Evolutionary conservation across 2,113 vertebrate genomes (phyloP).

Genomic region (Protomyctophum bolini): DNA sequence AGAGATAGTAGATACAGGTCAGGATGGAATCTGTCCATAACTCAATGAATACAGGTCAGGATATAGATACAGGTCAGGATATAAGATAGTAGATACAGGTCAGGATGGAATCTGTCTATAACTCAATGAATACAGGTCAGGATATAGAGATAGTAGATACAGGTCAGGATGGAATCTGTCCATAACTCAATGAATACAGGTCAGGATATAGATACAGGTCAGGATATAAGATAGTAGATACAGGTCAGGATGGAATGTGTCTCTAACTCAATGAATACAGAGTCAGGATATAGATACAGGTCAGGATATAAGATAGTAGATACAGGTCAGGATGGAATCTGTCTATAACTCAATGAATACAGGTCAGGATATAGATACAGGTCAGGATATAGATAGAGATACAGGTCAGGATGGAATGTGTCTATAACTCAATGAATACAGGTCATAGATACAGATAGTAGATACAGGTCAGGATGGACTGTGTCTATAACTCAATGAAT

Average conservation of each 20-base stretch:
- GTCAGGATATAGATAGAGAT: neutral
- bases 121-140: no score
- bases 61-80: conserved; percentile 8
- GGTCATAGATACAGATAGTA: conserved; percentile 1
- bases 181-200: no score
- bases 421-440: no score
- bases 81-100: conserved; percentile 8
- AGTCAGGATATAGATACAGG: conserved; percentile 1
- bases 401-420: conserved; percentile 1
- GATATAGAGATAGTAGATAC: conserved; percentile 6
- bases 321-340: conserved; percentile 3
- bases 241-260: conserved; percentile 2
- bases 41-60: no score
- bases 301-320: conserved; percentile 11
- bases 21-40: neutral
- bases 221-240: conserved; percentile 9
- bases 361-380: conserved; percentile 2
- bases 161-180: conserved; percentile 1
- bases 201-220: conserved; percentile 5
- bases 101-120: neutral
- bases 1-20: neutral
- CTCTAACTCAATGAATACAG: no score
- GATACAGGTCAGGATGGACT: conserved; percentile 1
- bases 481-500: no score
- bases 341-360: no score